Base-by-base conservation (phyloP, 2,888 invertebrate genomes). In the Drosophila testacea region DNA sequence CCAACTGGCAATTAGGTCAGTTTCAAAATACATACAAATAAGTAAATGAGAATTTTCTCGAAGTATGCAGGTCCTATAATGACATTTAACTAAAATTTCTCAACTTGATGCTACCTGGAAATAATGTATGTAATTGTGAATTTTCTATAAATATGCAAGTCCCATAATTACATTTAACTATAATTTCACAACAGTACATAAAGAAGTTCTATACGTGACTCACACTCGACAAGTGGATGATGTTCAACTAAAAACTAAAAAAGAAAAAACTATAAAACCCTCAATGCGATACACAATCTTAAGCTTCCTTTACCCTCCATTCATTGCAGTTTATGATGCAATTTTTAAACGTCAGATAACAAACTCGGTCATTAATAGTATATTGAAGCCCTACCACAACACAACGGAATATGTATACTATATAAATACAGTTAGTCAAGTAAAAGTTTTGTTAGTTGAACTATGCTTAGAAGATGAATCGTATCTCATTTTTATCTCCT, bases 331-430 rank as follows among this genome's bases (percentile, higher is more conserved):
- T 69, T 42, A 32, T 72, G 57, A 70, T 54, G 72, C 46, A 77
- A 77, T 64, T 16, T 27, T 0, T 11, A 28, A 48, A 48, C 30
- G 27, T 10, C 22, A 51, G 66, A 78, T 78, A 73, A 55, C n/a
- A 47, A 65, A 73, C 39, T 65, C 41, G 46, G 22, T 34, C 50
- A 51, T 11, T 60, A 44, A 34, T 39, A n/a, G n/a, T n/a, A 13
- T 36, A 22, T 48, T 32, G 1, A 7, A 11, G 73, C 51, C 68
- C 74, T 72, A 73, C 72, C 72, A 41, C 74, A 72, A 77, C 30
- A 6, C 46, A 28, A 34, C 16, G 27, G 9, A 11, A 32, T 28
- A n/a, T 32, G 32, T 32, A 10, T 16, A 22, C 22, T 22, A 41
- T 5, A 28, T 38, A 28, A 7, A 9, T 22, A 64, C 28, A 13